Conservation (phyloP, 2,113 vertebrate genomes). For the Forbesichthys agassizii region DNA sequence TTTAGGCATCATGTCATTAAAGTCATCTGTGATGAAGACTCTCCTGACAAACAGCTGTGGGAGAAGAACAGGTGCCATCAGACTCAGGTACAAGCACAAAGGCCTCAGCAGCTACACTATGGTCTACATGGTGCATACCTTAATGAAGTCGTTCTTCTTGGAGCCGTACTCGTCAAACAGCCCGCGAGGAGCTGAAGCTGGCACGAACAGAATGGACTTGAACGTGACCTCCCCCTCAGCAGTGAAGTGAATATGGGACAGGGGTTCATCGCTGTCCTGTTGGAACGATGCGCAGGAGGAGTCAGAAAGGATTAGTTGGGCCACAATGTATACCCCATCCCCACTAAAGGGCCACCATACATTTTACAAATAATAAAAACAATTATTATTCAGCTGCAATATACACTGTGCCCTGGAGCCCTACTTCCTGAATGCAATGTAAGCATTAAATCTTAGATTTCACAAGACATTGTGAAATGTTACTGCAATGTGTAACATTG, state of each 20-base stretch:
- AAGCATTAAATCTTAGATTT: no score
- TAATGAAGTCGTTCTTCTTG: conserved; percentile 98
- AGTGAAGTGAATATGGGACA: conserved; percentile 94
- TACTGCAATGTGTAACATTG: no score
- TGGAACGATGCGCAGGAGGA: background rate
- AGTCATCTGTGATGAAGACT: conserved; percentile 99
- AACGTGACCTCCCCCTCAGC: conserved; percentile 99
- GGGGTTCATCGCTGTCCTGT: conserved; percentile 91
- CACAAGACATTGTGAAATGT: no score
- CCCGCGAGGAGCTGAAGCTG: conserved; percentile 91
- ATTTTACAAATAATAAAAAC: no score
- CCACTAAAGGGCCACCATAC: no score
- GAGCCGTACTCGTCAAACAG: conserved; percentile 98
- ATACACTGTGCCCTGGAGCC: no score
- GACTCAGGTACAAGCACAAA: background rate
- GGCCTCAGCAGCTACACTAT: background rate
- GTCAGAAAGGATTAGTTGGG: background rate
- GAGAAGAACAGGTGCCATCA: background rate
- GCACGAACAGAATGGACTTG: conserved; percentile 95
- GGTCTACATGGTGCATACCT: conserved; percentile 71
- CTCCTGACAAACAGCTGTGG: conserved; percentile 92
- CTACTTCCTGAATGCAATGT: no score
- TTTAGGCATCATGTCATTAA: conserved; percentile 99
- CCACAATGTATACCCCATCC: no score
- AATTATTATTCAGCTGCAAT: no score